Evolutionary conservation across 2,888 invertebrate species (phyloP).

Genomic region (Polietes domitor): DNA sequence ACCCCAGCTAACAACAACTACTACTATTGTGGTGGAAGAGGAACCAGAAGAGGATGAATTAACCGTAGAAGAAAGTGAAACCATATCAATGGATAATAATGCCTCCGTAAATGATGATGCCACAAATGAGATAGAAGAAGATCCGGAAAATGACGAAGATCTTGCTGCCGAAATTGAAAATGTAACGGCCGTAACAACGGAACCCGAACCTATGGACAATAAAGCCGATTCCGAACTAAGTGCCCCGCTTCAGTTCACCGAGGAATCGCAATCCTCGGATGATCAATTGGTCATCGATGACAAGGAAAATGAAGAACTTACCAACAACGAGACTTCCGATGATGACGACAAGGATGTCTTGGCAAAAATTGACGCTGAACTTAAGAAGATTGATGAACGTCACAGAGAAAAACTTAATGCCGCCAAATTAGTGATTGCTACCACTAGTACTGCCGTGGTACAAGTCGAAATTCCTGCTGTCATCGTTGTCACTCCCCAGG

Average conservation of each 20-base stretch:
- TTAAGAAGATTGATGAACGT: conserved; percentile 63
- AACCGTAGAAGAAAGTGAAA: conserved; percentile 70
- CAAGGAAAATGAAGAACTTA: conserved; percentile 29
- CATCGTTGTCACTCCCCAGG: background rate
- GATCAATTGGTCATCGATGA: conserved; percentile 19
- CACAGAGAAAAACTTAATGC: conserved; percentile 49
- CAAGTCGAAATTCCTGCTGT: background rate
- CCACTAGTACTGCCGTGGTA: background rate
- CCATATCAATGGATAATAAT: conserved; percentile 71
- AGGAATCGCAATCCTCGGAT: background rate
- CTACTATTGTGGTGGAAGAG: conserved; percentile 22
- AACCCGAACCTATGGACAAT: conserved; percentile 12
- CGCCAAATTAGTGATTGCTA: background rate
- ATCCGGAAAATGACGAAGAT: conserved; percentile 43
- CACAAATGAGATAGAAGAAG: conserved; percentile 64
- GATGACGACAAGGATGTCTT: conserved; percentile 65
- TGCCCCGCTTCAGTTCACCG: conserved; percentile 12
- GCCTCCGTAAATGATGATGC: conserved; percentile 67
- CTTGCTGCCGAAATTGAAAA: conserved; percentile 43
- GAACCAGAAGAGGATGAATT: conserved; percentile 56
- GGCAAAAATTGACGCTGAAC: conserved; percentile 67
- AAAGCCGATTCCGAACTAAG: conserved; percentile 20
- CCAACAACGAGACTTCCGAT: background rate
- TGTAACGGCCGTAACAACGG: conserved; percentile 12
- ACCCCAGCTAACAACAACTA: too few relatives aligned